These are phyloP conservation scores for Furcifer pardalis DNA, from an alignment of 2,797 vertebrate species.

Conservation along the genomic window DNA sequence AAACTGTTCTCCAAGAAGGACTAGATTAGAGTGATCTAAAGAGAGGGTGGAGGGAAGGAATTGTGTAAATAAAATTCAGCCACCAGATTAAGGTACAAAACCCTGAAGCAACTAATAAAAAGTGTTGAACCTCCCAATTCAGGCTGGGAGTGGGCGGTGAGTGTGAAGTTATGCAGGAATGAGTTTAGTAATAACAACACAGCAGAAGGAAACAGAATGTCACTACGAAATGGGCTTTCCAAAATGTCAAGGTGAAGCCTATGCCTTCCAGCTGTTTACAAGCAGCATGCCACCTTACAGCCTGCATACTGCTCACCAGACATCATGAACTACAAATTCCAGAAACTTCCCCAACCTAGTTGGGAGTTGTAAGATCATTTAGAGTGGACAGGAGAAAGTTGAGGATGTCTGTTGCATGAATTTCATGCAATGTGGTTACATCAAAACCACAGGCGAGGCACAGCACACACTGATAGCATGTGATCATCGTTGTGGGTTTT, in stretches of 20 bases:
- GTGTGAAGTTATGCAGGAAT: background rate
- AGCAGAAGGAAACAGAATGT: background rate
- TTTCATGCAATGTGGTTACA: background rate
- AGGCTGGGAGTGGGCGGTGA: background rate
- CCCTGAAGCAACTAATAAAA: background rate
- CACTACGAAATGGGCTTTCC: constrained; percentile 3
- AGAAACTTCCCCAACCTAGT: background rate
- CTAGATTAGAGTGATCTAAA: too few relatives aligned
- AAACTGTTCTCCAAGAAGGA: background rate
- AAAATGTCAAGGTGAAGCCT: background rate
- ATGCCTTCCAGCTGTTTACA: background rate
- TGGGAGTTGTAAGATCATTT: background rate
- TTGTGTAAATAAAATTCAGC: background rate
- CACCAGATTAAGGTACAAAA: background rate
- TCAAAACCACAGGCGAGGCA: background rate
- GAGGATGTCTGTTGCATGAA: background rate
- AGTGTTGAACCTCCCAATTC: background rate
- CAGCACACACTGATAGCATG: fast-evolving
- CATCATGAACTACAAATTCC: background rate
- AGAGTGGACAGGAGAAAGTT: background rate
- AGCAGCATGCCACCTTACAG: background rate
- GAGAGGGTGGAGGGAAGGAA: background rate
- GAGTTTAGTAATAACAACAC: background rate
- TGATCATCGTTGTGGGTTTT: background rate
- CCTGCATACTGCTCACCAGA: background rate